Evolutionary conservation across 2,113 vertebrate genomes (phyloP).

Genomic region (Oenanthe melanoleuca): DNA sequence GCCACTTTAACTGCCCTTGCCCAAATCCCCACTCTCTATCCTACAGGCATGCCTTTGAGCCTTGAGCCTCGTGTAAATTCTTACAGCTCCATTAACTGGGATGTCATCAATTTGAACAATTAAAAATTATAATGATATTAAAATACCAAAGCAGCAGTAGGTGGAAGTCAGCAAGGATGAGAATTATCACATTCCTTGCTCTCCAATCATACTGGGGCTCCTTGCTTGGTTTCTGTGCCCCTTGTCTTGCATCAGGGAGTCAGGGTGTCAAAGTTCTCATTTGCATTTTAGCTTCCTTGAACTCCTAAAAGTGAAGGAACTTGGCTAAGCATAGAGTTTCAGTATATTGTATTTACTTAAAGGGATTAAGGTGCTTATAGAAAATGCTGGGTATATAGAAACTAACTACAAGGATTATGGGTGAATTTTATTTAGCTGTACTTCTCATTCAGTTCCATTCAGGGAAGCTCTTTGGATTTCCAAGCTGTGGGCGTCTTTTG

Average conservation of each 20-base stretch:
- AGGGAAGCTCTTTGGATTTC: background rate
- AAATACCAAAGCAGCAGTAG: background rate
- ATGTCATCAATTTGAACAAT: constrained; percentile 29
- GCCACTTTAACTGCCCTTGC: background rate
- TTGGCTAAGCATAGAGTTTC: background rate
- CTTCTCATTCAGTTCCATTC: background rate
- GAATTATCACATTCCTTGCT: background rate
- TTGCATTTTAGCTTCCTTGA: constrained; percentile 10
- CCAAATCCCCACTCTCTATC: background rate
- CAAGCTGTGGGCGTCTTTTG: background rate
- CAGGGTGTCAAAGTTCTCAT: background rate
- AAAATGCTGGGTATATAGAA: background rate
- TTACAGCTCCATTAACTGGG: background rate
- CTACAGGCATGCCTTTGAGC: background rate
- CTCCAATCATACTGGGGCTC: background rate
- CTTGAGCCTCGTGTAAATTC: background rate
- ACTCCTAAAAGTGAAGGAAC: background rate
- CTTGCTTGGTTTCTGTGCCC: background rate
- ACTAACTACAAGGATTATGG: background rate
- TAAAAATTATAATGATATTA: background rate
- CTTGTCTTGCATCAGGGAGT: background rate
- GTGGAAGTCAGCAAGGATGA: background rate
- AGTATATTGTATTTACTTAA: background rate
- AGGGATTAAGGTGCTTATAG: constrained; percentile 5
- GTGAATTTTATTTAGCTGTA: background rate